Percentiles rank a stretch among this genome's conserved stretches.
Conservation (phyloP, 2,888 invertebrate genomes). For the Stomorhina lunata region DNA sequence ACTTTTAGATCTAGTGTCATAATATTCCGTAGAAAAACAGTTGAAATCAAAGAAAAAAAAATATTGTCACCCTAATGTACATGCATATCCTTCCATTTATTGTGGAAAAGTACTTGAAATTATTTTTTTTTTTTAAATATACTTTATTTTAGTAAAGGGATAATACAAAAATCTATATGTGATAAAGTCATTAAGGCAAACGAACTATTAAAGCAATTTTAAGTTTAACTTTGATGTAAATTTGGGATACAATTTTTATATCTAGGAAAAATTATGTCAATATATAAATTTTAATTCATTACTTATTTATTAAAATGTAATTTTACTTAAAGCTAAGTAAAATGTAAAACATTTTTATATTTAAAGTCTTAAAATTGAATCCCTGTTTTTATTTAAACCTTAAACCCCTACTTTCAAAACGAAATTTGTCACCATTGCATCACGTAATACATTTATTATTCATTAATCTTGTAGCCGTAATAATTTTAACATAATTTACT, state of each 20-base stretch:
- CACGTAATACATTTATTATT: constrained; percentile 17
- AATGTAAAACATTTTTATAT: no score
- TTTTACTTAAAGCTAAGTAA: no score
- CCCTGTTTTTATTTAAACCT: background rate
- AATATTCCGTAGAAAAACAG: no score
- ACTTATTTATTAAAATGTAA: no score
- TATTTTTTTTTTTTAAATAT: constrained; percentile 1
- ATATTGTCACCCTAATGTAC: background rate
- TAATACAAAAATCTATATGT: background rate
- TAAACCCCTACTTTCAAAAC: background rate
- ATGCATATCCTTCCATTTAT: background rate
- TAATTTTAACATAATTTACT: constrained; percentile 17
- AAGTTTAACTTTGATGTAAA: background rate
- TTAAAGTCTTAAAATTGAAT: no score
- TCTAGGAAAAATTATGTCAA: no score
- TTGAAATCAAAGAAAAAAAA: no score
- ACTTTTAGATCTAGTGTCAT: no score
- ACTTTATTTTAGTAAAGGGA: background rate
- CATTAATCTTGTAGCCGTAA: constrained; percentile 35
- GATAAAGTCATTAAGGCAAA: background rate
- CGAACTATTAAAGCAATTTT: no score
- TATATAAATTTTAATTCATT: no score
- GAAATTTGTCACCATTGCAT: no score
- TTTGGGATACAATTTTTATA: no score
- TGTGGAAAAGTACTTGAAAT: background rate